Conservation (phyloP, 2,113 vertebrate genomes). For the Pelusios castaneus region DNA sequence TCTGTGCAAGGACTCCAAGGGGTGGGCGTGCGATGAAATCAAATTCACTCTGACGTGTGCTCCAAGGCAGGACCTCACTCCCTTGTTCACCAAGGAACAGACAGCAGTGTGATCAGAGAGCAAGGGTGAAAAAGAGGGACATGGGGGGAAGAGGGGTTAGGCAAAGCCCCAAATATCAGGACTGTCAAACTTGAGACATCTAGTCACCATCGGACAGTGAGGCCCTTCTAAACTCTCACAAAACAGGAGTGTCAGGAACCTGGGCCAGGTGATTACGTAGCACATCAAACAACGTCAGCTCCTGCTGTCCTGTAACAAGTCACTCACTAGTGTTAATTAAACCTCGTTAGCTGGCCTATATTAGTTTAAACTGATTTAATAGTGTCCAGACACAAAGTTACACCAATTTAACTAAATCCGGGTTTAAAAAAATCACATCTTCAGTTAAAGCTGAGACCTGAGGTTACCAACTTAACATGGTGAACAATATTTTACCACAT, state of each 20-base stretch:
- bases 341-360: not conserved
- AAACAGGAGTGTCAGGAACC: not conserved
- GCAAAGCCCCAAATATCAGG: too few species aligned
- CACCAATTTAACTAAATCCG: not conserved
- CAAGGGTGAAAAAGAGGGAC: too few species aligned
- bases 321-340: not conserved
- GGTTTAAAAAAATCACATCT: not conserved
- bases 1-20: not conserved
- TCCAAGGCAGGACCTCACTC: not conserved
- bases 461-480: not conserved
- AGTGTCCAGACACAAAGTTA: not conserved
- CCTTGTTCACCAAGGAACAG: too few species aligned
- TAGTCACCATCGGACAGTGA: too few species aligned
- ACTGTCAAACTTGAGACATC: too few species aligned
- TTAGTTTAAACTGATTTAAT: not conserved
- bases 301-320: not conserved
- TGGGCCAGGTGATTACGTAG: not conserved
- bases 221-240: not conserved
- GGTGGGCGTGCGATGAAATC: not conserved
- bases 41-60: accelerated
- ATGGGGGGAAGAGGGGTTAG: too few species aligned
- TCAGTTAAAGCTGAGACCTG: not conserved
- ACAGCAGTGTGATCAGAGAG: too few species aligned
- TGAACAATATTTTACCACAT: accelerated
- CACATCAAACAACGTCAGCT: accelerated